Evolutionary conservation across 2,888 invertebrate genomes (phyloP), one percentile per base, ranked within the genome.

Genomic region (Agapetus fuscipes): DNA sequence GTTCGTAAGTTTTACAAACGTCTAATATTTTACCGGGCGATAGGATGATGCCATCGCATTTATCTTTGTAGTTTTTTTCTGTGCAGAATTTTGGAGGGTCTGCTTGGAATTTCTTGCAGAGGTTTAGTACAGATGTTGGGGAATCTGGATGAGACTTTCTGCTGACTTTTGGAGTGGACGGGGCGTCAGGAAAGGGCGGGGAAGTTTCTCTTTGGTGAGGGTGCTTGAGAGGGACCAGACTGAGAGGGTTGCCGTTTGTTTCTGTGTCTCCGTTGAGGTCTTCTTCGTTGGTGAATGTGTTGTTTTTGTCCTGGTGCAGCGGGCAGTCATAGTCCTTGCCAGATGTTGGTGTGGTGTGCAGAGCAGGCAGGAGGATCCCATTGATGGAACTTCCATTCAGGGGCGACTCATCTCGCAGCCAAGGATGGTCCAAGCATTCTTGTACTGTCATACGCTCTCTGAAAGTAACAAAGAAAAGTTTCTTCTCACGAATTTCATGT

Each of bases 381-480:
- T 62, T 63, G 50, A 69, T 17, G 17, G 52, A 68, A 51, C 61
- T 65, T 47, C 64, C 65, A 51, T 73, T 72, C 49, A 76, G 59
- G 47, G 69, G 64, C 52, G 64, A 61, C 53, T 73, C 75, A 64
- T 76, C 74, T 66, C 72, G 73, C 53, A 94, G 76, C 94, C 93
- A 94, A 56, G 83, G 78, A 70, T 94, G 93, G 61, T 86, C 80
- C 59, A 93, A 77, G 68, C 93, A 85, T 66, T 89, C 84, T 56
- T 80, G 76, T 57, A 89, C 88, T 60, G 83, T 83, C 68, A 93
- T 78, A 66, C 93, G 83, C 66, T 83, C 81, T 66, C 93, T 93
- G 71, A 9, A 74, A 73, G 36, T 46, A 50, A 46, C 48, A 43
- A 30, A 42, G 43, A 43, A 37, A 24, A 24, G 24, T n/a, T n/a